Conservation (phyloP, 2,113 vertebrate species). For the Dascyllus trimaculatus region DNA sequence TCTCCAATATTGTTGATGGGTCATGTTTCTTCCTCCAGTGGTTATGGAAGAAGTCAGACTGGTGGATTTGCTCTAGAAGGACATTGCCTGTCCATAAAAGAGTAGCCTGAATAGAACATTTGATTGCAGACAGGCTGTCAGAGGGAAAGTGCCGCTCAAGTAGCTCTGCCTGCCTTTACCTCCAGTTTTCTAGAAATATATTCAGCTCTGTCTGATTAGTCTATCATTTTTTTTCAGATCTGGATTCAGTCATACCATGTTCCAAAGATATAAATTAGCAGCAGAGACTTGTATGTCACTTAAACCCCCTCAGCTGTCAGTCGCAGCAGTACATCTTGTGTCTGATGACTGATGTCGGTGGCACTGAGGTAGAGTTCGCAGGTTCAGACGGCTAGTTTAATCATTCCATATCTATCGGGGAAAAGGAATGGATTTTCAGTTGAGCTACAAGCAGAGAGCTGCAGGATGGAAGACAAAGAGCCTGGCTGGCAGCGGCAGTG, state of each 20-base stretch:
- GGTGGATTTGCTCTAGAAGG: constrained; percentile 6
- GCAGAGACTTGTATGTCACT: constrained; percentile 5
- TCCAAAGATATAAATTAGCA: constrained; percentile 8
- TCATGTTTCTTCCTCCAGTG: constrained; percentile 16
- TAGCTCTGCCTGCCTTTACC: constrained; percentile 21
- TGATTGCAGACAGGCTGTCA: constrained; percentile 50
- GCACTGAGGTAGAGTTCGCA: background rate
- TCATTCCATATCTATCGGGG: constrained; percentile 34
- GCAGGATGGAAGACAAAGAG: constrained; percentile 3
- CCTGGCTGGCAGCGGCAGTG: constrained; percentile 11
- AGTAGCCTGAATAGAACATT: constrained; percentile 36
- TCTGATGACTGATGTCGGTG: constrained; percentile 2
- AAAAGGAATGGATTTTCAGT: constrained; percentile 24
- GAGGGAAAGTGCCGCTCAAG: constrained; percentile 7
- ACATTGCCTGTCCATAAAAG: constrained; percentile 14
- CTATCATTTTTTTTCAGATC: constrained; percentile 8
- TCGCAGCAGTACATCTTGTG: background rate
- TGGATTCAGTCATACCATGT: background rate
- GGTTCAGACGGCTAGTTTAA: constrained; percentile 24
- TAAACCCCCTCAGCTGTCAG: background rate
- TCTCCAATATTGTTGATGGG: background rate
- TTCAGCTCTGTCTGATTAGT: constrained; percentile 31
- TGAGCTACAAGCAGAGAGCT: background rate
- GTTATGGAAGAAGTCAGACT: constrained; percentile 15
- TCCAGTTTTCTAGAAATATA: constrained; percentile 2